Conservation (phyloP, 1,140 invertebrate species). For the Heliconius himera region DNA sequence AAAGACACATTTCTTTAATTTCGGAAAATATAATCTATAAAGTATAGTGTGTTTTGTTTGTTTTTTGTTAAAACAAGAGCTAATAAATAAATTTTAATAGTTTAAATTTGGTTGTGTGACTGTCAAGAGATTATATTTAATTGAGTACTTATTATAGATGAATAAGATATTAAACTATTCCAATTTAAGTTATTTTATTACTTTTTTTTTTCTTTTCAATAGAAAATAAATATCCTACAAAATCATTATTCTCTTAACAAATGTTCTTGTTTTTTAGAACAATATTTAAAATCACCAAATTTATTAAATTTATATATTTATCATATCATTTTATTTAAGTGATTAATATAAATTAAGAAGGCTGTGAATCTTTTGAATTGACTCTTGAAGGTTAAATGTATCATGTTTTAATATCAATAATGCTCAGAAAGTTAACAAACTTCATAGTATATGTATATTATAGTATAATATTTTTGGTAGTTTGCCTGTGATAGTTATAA, state of each 20-base stretch:
- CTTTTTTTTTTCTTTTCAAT: background rate
- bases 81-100: background rate
- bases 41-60: background rate
- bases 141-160: constrained; percentile 3
- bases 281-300: no score
- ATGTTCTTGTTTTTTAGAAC: background rate
- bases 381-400: background rate
- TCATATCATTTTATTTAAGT: no score
- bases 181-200: constrained; percentile 1
- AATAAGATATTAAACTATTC: constrained; percentile 9
- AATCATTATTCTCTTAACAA: background rate
- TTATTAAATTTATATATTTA: no score
- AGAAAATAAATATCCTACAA: background rate
- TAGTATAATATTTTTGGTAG: background rate
- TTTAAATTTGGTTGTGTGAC: background rate
- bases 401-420: background rate
- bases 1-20: background rate
- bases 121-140: background rate
- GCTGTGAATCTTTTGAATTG: background rate
- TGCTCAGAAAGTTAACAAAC: background rate
- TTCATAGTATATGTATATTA: background rate
- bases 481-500: background rate
- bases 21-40: background rate
- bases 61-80: background rate
- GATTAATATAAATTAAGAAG: background rate